Conservation (phyloP, 2,113 vertebrate genomes). For the Paramisgurnus dabryanus region DNA sequence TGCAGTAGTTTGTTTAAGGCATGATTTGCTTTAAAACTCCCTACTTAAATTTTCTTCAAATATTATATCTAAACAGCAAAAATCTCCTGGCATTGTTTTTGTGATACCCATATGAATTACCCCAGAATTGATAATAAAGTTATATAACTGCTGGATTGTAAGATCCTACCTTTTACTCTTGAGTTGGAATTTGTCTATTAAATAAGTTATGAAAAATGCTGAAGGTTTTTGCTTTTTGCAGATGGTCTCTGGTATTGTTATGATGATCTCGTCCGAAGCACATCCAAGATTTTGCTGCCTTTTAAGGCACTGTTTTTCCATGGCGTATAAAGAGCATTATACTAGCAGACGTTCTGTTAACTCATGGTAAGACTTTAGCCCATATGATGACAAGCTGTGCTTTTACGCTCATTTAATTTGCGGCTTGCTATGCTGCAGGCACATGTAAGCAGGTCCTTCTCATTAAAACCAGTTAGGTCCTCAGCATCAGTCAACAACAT, state of each 20-base stretch:
- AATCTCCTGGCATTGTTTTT: conserved; percentile 44
- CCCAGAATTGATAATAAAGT: conserved; percentile 44
- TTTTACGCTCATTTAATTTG: not conserved
- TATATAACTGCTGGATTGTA: conserved; percentile 19
- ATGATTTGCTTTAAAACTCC: not conserved
- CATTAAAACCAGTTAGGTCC: conserved; percentile 3
- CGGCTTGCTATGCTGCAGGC: not conserved
- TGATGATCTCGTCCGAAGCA: conserved; percentile 9
- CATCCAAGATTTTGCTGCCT: conserved; percentile 33
- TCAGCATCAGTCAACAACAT: not conserved
- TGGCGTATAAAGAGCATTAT: not conserved
- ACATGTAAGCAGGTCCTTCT: conserved; percentile 9
- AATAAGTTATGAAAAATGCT: not conserved
- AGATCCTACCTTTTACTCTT: conserved; percentile 9
- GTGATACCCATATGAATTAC: not conserved
- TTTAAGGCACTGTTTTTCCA: conserved; percentile 32
- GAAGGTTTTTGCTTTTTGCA: conserved; percentile 1
- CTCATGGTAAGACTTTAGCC: conserved; percentile 13
- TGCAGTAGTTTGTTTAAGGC: not conserved
- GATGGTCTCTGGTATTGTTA: conserved; percentile 29
- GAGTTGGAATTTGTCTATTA: conserved; percentile 19
- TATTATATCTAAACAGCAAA: conserved; percentile 41
- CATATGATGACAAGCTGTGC: conserved; percentile 34
- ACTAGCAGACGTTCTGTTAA: not conserved
- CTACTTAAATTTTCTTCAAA: conserved; percentile 35